Percentiles rank a stretch among this genome's conserved stretches.
Evolutionary conservation across 2,113 vertebrate species (phyloP).

Genomic region (Planiliza haematocheilus): DNA sequence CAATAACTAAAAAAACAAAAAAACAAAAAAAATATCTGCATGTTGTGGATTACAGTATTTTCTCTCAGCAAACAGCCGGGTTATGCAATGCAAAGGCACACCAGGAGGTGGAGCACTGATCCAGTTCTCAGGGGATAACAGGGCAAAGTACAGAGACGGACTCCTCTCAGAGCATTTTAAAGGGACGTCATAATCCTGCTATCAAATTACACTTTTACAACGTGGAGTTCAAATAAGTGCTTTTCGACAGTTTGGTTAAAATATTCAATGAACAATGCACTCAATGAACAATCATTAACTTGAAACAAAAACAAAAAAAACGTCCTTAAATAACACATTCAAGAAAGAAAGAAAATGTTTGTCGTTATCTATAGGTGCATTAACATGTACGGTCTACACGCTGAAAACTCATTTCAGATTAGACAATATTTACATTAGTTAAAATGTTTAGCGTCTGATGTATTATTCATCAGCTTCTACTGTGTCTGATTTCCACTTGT

Average conservation of each 20-base stretch:
- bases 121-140: slow-evolving; percentile 44
- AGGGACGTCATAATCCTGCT: slow-evolving; percentile 47
- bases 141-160: slow-evolving; percentile 12
- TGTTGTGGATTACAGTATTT: slow-evolving; percentile 34
- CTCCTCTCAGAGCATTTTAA: slow-evolving; percentile 51
- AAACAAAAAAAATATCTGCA: slow-evolving; percentile 25
- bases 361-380: slow-evolving; percentile 19
- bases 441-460: slow-evolving; percentile 1
- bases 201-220: slow-evolving; percentile 34
- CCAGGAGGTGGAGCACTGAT: slow-evolving; percentile 78
- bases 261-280: slow-evolving; percentile 72
- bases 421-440: slow-evolving; percentile 38
- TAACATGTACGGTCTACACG: slow-evolving; percentile 18
- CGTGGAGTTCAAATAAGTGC: slow-evolving; percentile 63
- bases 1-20: not conserved
- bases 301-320: slow-evolving; percentile 24
- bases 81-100: slow-evolving; percentile 78
- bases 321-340: slow-evolving; percentile 61
- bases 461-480: slow-evolving; percentile 4
- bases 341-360: slow-evolving; percentile 40
- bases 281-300: slow-evolving; percentile 65
- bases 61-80: slow-evolving; percentile 40
- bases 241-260: slow-evolving; percentile 55
- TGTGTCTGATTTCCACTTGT: slow-evolving; percentile 5
- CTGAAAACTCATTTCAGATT: slow-evolving; percentile 28